These are phyloP conservation scores for Idris sp. DNA, from an alignment of 1,140 invertebrate genomes.

Conservation along the genomic window DNA sequence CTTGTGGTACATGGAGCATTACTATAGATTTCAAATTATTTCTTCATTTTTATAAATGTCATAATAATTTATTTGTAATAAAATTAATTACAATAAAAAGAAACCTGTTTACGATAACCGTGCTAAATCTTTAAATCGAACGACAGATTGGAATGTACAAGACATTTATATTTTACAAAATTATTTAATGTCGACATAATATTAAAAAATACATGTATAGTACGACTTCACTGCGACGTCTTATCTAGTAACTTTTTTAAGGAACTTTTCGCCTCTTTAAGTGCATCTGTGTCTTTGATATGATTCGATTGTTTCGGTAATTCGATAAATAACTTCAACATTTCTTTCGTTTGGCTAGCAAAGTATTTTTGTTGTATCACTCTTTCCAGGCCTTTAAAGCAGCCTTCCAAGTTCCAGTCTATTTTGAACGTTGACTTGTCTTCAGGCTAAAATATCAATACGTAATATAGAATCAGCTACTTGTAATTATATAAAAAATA, in stretches of 20 bases:
- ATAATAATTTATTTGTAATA: conserved; percentile 7
- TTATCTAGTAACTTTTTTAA: conserved; percentile 65
- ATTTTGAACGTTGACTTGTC: conserved; percentile 78
- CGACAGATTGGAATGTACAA: conserved; percentile 17
- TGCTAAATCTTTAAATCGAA: too few relatives aligned
- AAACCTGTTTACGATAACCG: too few relatives aligned
- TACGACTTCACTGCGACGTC: too few relatives aligned
- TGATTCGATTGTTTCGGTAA: conserved; percentile 72
- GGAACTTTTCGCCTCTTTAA: conserved; percentile 70
- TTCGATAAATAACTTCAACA: conserved; percentile 80
- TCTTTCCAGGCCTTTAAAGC: conserved; percentile 80
- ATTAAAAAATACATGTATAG: too few relatives aligned
- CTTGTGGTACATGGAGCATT: background rate
- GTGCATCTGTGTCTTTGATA: conserved; percentile 68
- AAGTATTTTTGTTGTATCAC: conserved; percentile 78
- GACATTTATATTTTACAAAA: conserved; percentile 4
- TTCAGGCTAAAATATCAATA: conserved; percentile 77
- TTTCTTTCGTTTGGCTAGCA: conserved; percentile 78
- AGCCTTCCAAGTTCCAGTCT: conserved; percentile 81
- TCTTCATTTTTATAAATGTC: background rate
- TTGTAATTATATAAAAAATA: too few relatives aligned
- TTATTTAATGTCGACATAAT: background rate
- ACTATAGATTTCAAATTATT: background rate
- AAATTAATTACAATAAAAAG: too few relatives aligned
- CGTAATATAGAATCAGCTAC: too few relatives aligned